Conservation (phyloP, 2,888 invertebrate genomes). For the Spisula subtruncata region DNA sequence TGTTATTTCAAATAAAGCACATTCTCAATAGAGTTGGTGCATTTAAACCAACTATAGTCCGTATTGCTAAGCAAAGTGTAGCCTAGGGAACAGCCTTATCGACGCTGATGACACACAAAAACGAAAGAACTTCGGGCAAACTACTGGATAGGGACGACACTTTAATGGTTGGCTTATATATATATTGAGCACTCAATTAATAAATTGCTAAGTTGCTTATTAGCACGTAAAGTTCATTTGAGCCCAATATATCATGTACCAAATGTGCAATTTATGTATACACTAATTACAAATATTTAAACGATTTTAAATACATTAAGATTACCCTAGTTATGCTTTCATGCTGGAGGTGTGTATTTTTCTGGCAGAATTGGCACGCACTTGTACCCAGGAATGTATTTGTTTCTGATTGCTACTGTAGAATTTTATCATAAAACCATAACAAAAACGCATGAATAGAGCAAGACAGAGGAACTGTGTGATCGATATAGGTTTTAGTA, state of each 20-base stretch:
- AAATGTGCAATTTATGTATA: neutral
- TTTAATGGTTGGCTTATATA: neutral
- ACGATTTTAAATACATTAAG: neutral
- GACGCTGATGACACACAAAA: too few species aligned
- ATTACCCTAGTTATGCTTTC: neutral
- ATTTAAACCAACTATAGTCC: too few species aligned
- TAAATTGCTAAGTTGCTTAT: neutral
- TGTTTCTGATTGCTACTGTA: neutral
- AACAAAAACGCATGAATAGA: neutral
- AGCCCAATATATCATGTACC: neutral
- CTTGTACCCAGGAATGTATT: neutral
- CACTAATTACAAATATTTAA: neutral
- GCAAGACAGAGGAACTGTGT: neutral
- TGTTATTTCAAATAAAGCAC: too few species aligned
- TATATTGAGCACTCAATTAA: neutral
- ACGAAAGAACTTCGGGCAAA: too few species aligned
- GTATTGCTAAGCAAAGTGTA: too few species aligned
- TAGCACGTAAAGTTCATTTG: neutral
- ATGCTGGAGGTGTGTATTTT: neutral
- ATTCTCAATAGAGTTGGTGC: too few species aligned
- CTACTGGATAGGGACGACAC: too few species aligned
- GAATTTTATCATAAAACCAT: conserved; percentile 1
- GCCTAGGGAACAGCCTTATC: too few species aligned
- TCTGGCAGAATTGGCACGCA: neutral
- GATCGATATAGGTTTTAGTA: conserved; percentile 9